These are phyloP conservation scores for Cygnus atratus DNA, from an alignment of 2,113 vertebrate species.

Conservation along the genomic window DNA sequence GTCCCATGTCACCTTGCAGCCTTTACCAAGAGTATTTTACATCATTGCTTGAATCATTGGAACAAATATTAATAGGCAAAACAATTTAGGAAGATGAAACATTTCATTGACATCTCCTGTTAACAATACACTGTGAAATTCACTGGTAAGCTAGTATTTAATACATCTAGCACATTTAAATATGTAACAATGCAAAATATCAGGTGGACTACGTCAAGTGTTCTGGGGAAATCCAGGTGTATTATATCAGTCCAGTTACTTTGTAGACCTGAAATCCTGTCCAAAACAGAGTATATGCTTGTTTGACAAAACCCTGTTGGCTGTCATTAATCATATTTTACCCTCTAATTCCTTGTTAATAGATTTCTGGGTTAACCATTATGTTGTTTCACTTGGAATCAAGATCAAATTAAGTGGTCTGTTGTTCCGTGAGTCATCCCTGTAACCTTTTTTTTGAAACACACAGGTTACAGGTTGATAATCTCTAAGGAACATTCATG, in stretches of 20 bases:
- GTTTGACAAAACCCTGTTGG: background rate
- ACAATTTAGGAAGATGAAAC: background rate
- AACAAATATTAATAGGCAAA: background rate
- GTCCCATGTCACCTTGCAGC: background rate
- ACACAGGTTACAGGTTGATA: background rate
- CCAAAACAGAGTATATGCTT: background rate
- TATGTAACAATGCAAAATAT: background rate
- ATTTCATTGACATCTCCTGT: background rate
- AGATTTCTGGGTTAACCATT: background rate
- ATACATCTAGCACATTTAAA: background rate
- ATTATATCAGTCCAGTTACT: background rate
- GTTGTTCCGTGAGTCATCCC: background rate
- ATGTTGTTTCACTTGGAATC: background rate
- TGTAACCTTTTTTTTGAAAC: background rate
- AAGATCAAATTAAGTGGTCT: background rate
- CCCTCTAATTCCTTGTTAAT: constrained; percentile 16
- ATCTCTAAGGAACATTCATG: background rate
- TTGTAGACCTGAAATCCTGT: background rate
- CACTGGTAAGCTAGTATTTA: background rate
- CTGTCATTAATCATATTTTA: background rate
- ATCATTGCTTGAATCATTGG: background rate
- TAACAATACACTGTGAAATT: background rate
- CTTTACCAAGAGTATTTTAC: background rate
- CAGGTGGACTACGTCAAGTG: background rate
- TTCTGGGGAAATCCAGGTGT: background rate